Conservation (phyloP, 2,113 vertebrate genomes). For the Caretta caretta region DNA sequence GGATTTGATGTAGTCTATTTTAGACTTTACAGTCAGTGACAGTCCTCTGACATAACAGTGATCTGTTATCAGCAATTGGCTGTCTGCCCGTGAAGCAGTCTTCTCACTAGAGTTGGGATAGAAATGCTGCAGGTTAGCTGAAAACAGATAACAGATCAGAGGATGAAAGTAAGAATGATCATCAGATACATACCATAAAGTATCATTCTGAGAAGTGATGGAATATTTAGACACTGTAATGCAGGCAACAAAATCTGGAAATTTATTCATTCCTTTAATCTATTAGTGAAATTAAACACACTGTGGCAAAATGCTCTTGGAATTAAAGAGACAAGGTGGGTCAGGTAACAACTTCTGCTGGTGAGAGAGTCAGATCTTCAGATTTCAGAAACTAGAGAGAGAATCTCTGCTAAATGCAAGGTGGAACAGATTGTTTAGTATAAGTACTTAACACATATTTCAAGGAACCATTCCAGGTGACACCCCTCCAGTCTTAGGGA, state of each 20-base stretch:
- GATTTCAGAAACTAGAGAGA: too few relatives aligned
- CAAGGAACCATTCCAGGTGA: not conserved
- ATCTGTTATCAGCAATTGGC: not conserved
- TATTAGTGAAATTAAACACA: slow-evolving; percentile 13
- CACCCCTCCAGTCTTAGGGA: not conserved
- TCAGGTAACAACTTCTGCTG: not conserved
- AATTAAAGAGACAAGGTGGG: not conserved
- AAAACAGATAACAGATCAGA: not conserved
- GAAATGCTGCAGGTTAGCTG: rapidly evolving
- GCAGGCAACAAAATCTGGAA: slow-evolving; percentile 11
- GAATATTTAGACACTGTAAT: not conserved
- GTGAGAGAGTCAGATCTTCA: not conserved
- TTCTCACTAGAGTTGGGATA: not conserved
- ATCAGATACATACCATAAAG: not conserved
- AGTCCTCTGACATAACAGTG: not conserved
- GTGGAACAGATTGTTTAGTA: not conserved
- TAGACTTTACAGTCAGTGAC: not conserved
- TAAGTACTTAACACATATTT: not conserved
- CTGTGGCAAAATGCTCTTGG: not conserved
- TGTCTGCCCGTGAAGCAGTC: not conserved
- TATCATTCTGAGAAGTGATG: slow-evolving; percentile 33
- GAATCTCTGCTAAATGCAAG: not conserved
- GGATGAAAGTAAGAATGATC: not conserved
- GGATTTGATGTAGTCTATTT: not conserved
- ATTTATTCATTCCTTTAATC: slow-evolving; percentile 38